Conservation (phyloP, 2,797 vertebrate species). For the Sylvilagus floridanus region DNA sequence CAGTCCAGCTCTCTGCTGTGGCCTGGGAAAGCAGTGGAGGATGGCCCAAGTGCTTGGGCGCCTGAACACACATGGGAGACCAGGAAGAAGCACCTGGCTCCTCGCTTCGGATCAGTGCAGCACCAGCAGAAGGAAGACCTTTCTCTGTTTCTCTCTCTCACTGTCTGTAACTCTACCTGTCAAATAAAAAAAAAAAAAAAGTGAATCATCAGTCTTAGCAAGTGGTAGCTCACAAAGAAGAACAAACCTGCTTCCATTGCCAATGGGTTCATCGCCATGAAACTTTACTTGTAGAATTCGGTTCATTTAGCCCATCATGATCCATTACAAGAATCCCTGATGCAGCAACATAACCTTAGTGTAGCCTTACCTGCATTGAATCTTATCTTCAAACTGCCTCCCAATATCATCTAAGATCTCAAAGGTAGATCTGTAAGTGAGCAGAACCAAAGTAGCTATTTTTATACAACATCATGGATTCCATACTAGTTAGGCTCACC, state of each 20-base stretch:
- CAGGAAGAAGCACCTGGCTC: no score
- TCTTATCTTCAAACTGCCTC: constrained; percentile 87
- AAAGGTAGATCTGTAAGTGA: constrained; percentile 85
- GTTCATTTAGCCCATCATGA: not conserved
- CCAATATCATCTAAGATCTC: constrained; percentile 89
- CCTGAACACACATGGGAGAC: no score
- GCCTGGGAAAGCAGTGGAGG: no score
- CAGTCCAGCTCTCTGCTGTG: no score
- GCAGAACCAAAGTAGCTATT: constrained; percentile 89
- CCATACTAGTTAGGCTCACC: constrained; percentile 87
- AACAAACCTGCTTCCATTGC: constrained; percentile 85
- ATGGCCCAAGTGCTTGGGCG: no score
- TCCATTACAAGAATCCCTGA: not conserved
- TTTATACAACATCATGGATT: constrained; percentile 88
- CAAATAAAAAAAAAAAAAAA: not conserved
- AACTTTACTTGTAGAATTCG: constrained; percentile 84
- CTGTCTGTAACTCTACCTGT: no score
- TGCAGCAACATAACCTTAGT: not conserved
- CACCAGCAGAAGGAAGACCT: no score
- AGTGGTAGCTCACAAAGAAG: constrained; percentile 88
- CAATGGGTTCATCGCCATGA: constrained; percentile 84
- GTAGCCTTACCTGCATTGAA: constrained; percentile 87
- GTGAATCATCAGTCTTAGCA: constrained; percentile 79
- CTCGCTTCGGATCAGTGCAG: no score
- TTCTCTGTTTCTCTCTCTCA: no score